Conservation (phyloP, 1,140 invertebrate species). For the Meloidogyne exigua region DNA sequence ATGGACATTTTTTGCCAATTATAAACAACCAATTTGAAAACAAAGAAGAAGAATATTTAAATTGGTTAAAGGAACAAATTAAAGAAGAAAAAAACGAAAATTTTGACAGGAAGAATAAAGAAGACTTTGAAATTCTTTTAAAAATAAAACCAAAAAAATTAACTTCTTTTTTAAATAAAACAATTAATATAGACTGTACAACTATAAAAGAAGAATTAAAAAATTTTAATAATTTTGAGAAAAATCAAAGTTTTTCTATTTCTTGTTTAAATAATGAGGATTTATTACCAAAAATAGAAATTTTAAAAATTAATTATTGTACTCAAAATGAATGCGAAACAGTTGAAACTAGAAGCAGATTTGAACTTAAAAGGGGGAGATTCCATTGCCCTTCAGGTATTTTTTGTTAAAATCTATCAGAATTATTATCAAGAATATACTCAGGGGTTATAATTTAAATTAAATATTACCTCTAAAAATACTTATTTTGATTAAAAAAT, state of each 20-base stretch:
- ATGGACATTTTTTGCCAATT: not conserved
- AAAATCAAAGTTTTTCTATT: not conserved
- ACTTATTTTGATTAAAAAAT: no score
- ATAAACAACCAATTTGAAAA: not conserved
- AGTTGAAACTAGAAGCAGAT: not conserved
- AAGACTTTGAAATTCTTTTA: not conserved
- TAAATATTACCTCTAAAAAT: no score
- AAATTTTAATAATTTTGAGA: not conserved
- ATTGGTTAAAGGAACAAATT: not conserved
- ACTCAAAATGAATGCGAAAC: not conserved
- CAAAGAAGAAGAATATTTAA: not conserved
- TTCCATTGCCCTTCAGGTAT: not conserved
- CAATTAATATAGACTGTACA: not conserved
- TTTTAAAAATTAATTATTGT: not conserved
- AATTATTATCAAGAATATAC: no score
- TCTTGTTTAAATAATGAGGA: not conserved
- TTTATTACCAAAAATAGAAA: not conserved
- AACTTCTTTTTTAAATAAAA: no score
- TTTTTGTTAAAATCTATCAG: no score
- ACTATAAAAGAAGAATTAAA: not conserved
- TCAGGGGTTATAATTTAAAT: no score
- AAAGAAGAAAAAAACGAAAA: not conserved
- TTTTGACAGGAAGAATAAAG: not conserved
- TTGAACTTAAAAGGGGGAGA: not conserved
- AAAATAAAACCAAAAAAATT: not conserved